These are phyloP conservation scores for Kryphioiulus occultus DNA, from an alignment of 2,888 invertebrate species.

Conservation along the genomic window DNA sequence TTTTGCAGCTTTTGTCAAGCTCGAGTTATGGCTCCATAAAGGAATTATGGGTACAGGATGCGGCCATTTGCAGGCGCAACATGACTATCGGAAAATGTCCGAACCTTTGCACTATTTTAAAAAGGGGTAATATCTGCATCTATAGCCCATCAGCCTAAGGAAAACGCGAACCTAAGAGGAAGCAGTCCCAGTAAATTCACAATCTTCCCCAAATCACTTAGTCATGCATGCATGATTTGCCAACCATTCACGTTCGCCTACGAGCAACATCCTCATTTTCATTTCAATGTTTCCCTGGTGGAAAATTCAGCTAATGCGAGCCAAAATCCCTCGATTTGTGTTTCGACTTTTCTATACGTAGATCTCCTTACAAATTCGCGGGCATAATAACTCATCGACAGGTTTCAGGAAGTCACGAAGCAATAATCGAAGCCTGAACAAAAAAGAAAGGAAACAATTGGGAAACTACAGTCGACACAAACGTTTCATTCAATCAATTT, in stretches of 20 bases:
- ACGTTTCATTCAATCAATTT: no score
- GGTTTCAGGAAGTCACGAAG: not conserved
- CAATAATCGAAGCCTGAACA: not conserved
- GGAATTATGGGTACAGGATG: not conserved
- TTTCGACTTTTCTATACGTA: not conserved
- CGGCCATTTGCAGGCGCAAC: not conserved
- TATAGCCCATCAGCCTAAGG: not conserved
- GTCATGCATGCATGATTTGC: slow-evolving; percentile 16
- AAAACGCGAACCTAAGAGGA: not conserved
- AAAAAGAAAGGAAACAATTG: not conserved
- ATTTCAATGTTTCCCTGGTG: not conserved
- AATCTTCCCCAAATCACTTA: slow-evolving; percentile 18
- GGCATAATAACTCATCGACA: not conserved
- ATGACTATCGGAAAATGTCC: slow-evolving; percentile 23
- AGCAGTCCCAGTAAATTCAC: not conserved
- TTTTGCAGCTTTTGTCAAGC: slow-evolving; percentile 16
- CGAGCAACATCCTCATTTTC: slow-evolving; percentile 17
- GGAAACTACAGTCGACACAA: no score
- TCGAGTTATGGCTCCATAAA: not conserved
- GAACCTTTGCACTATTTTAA: slow-evolving; percentile 20
- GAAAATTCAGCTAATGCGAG: not conserved
- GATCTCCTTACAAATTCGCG: not conserved
- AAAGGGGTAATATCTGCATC: slow-evolving; percentile 1
- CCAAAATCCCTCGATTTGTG: slow-evolving; percentile 13
- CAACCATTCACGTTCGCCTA: not conserved